These are phyloP conservation scores for Ennomos quercinarius DNA, from an alignment of 2,888 invertebrate species.

Conservation along the genomic window DNA sequence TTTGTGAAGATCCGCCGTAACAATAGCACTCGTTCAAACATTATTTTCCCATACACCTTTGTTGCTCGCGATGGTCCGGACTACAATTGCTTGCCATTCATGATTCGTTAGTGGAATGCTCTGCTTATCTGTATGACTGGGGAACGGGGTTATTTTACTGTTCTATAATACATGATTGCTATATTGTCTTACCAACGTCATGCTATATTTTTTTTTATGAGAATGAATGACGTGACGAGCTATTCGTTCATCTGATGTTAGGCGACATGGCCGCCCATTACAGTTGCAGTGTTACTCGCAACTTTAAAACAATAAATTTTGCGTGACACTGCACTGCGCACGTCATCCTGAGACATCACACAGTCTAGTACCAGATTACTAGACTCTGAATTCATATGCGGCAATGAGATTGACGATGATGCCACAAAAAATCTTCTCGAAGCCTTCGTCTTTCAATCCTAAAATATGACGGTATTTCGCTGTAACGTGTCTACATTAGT, in stretches of 20 bases:
- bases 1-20: constrained; percentile 56
- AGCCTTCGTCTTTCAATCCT: constrained; percentile 3
- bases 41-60: constrained; percentile 67
- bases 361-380: no score
- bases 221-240: no score
- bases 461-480: constrained; percentile 17
- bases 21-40: constrained; percentile 67
- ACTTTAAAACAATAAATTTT: no score
- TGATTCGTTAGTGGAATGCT: constrained; percentile 54
- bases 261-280: no score
- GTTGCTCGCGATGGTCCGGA: constrained; percentile 51
- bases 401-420: background rate
- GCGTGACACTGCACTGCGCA: no score
- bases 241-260: no score
- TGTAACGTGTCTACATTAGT: constrained; percentile 23
- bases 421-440: background rate
- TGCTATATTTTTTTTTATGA: no score
- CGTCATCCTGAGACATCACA: no score
- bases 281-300: no score
- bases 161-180: no score
- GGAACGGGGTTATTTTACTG: constrained; percentile 7
- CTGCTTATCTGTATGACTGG: constrained; percentile 34
- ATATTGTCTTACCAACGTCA: no score
- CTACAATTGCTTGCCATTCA: constrained; percentile 65
- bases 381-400: no score